A percentile compares a stretch with the other conserved stretches of the same genome.
Conservation (phyloP, 2,888 invertebrate genomes). For the Gordius sp. region DNA sequence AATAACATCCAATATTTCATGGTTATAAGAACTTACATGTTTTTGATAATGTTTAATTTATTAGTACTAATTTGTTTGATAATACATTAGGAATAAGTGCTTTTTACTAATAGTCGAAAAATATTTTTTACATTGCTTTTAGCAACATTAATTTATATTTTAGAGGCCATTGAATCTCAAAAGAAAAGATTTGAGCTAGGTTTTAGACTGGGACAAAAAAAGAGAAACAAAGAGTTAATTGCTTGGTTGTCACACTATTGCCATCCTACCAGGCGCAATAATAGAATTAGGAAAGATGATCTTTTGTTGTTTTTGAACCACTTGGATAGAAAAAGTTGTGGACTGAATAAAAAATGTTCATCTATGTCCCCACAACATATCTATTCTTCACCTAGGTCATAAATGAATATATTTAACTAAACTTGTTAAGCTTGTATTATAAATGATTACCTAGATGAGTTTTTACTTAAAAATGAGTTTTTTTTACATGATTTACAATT, state of each 20-base stretch:
- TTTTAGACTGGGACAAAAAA: not conserved
- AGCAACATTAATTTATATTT: not conserved
- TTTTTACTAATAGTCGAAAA: too few species aligned
- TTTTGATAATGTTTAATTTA: too few species aligned
- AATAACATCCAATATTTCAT: too few species aligned
- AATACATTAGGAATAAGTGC: too few species aligned
- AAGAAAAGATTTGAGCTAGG: conserved; percentile 3
- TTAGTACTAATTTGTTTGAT: too few species aligned
- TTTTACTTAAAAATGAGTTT: too few species aligned
- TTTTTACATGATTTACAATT: too few species aligned
- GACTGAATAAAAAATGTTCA: not conserved
- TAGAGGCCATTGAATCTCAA: conserved; percentile 4
- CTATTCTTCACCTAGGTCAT: not conserved
- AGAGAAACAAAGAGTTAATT: not conserved
- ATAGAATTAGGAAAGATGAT: not conserved
- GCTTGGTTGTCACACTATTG: not conserved
- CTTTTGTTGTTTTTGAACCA: not conserved
- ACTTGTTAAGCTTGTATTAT: too few species aligned
- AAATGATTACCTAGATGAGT: too few species aligned
- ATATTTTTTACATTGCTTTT: too few species aligned
- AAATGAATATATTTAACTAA: too few species aligned
- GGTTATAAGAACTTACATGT: too few species aligned
- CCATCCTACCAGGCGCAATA: not conserved
- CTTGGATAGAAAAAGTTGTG: not conserved
- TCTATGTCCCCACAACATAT: not conserved